phyloP scores from a whole-genome alignment of 2,888 invertebrate genomes.

The Rhagium mordax region DNA sequence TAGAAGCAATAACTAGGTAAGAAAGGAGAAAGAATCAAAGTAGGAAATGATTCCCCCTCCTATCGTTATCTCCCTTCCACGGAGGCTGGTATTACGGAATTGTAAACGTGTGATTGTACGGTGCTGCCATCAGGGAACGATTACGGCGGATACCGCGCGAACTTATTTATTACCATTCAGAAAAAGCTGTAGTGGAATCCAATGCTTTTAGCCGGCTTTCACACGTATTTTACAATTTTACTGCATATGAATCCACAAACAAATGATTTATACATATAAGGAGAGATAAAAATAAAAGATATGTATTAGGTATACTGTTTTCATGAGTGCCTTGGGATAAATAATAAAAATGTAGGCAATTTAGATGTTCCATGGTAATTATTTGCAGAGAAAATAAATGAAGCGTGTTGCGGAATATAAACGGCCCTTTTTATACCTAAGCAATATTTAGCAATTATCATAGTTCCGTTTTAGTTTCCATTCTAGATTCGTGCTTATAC shows the following conservation, averaged over 20 bases:
- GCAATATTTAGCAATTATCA: no score
- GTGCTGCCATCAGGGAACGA: conserved; percentile 60
- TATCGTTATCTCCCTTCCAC: conserved; percentile 44
- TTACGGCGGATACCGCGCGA: conserved; percentile 52
- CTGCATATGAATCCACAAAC: conserved; percentile 30
- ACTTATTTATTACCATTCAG: conserved; percentile 53
- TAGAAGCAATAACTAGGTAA: conserved; percentile 34
- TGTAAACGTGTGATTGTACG: conserved; percentile 54
- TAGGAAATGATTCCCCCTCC: conserved; percentile 29
- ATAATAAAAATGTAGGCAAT: background rate
- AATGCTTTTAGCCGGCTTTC: conserved; percentile 37
- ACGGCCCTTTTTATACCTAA: no score
- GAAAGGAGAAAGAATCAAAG: conserved; percentile 44
- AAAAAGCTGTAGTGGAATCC: conserved; percentile 37
- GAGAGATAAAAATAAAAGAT: conserved; percentile 10
- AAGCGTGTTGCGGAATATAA: no score
- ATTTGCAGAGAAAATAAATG: background rate
- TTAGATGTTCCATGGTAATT: background rate
- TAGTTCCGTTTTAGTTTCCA: no score
- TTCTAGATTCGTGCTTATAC: no score
- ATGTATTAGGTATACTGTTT: background rate
- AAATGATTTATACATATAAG: conserved; percentile 34
- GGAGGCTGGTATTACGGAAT: conserved; percentile 29
- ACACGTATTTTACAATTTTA: conserved; percentile 39
- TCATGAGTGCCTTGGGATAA: background rate